These are phyloP conservation scores for Paracyclopina nana DNA, from an alignment of 1,140 invertebrate genomes.

Conservation along the genomic window DNA sequence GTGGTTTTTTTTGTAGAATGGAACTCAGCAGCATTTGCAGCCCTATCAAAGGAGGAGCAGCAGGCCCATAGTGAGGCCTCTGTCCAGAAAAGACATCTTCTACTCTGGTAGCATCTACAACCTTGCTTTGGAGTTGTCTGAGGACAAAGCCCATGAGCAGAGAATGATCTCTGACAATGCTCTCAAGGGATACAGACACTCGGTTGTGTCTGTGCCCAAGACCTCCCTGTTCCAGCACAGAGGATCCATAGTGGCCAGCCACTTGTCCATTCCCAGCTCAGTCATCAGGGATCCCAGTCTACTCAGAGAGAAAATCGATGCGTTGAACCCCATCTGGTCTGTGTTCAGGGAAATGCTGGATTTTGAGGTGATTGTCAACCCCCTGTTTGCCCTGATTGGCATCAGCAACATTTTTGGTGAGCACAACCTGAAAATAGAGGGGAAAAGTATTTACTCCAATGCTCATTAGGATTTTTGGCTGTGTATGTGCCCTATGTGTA, in stretches of 20 bases:
- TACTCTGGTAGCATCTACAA: conserved; percentile 85
- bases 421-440: too few relatives aligned
- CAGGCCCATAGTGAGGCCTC: conserved; percentile 52
- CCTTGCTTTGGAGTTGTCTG: too few relatives aligned
- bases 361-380: conserved; percentile 38
- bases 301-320: background rate
- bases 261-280: conserved; percentile 5
- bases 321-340: background rate
- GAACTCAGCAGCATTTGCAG: too few relatives aligned
- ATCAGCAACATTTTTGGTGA: conserved; percentile 79
- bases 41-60: background rate
- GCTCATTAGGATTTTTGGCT: too few relatives aligned
- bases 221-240: background rate
- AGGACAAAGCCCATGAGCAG: background rate
- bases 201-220: conserved; percentile 42
- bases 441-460: too few relatives aligned
- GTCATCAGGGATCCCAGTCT: background rate
- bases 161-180: background rate
- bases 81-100: conserved; percentile 93
- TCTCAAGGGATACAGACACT: conserved; percentile 66
- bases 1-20: too few relatives aligned
- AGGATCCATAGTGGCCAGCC: conserved; percentile 8
- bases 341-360: conserved; percentile 73
- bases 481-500: conserved; percentile 90
- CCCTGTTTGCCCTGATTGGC: conserved; percentile 75